Conservation (phyloP, 2,888 invertebrate species). For the Aquatica leii region DNA sequence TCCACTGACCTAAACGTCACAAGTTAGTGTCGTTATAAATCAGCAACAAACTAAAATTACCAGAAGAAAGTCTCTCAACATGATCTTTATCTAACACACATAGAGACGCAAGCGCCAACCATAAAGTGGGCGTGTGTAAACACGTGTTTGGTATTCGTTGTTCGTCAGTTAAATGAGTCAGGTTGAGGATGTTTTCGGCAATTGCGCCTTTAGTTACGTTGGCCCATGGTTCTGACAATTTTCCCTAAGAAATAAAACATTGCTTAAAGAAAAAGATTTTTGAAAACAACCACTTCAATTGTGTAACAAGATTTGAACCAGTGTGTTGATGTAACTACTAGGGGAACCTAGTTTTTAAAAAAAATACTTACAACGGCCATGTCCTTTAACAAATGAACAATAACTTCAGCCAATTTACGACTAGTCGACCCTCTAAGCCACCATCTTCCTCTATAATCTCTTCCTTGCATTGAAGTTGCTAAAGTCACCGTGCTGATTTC, state of each 20-base stretch:
- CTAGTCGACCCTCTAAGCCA: constrained; percentile 87
- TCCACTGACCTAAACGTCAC: constrained; percentile 71
- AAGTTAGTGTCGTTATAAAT: not conserved
- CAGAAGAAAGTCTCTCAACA: constrained; percentile 80
- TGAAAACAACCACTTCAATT: not conserved
- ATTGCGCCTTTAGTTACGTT: constrained; percentile 87
- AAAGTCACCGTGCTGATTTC: constrained; percentile 67
- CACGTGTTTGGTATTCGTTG: constrained; percentile 80
- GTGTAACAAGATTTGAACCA: not conserved
- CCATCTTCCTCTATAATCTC: constrained; percentile 72
- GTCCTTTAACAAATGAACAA: constrained; percentile 87
- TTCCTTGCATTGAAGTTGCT: constrained; percentile 67
- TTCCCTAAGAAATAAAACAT: constrained; percentile 70
- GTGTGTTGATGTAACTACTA: too few species aligned
- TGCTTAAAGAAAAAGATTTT: not conserved
- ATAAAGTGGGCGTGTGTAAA: constrained; percentile 83
- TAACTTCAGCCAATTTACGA: constrained; percentile 86
- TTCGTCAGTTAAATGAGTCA: constrained; percentile 81
- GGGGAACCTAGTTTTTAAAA: too few species aligned
- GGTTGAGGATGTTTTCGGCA: constrained; percentile 83
- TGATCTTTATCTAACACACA: constrained; percentile 93
- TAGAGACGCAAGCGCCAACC: constrained; percentile 92
- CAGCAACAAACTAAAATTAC: constrained; percentile 37
- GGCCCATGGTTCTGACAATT: constrained; percentile 86
- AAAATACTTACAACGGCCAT: constrained; percentile 84